Percentiles rank a stretch among this genome's conserved stretches.
phyloP scores from a whole-genome alignment of 2,797 vertebrate species.

The Malurus splendens region DNA sequence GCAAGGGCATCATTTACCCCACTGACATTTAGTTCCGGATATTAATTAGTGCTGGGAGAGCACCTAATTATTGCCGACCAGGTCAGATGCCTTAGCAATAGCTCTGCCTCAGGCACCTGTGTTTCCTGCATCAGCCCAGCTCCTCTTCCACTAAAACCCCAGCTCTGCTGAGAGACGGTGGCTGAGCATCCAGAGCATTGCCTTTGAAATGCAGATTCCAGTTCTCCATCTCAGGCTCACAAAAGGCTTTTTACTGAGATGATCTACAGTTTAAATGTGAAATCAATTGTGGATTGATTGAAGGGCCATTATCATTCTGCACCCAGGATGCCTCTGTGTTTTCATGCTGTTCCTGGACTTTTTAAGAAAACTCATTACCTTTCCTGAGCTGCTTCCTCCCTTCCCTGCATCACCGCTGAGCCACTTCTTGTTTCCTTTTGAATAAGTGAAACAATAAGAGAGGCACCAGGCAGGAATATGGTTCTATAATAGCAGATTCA shows the following conservation, averaged over 20 bases:
- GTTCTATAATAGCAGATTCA: background rate
- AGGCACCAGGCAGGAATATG: background rate
- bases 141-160: background rate
- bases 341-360: constrained; percentile 4
- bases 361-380: constrained; percentile 13
- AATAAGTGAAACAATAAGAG: background rate
- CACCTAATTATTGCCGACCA: background rate
- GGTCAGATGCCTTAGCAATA: background rate
- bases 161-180: background rate
- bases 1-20: background rate
- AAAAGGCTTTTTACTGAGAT: background rate
- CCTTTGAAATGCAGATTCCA: constrained; percentile 9
- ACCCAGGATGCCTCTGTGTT: background rate
- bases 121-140: background rate
- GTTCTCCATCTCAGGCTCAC: background rate
- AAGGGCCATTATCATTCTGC: background rate
- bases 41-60: background rate
- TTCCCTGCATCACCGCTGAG: background rate
- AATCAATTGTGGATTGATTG: constrained; percentile 23
- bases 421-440: background rate
- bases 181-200: background rate
- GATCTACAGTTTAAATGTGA: background rate
- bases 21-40: background rate
- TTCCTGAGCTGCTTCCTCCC: background rate
- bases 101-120: background rate